Evolutionary conservation across 2,888 invertebrate species (phyloP).

Genomic region (Brenthis ino): DNA sequence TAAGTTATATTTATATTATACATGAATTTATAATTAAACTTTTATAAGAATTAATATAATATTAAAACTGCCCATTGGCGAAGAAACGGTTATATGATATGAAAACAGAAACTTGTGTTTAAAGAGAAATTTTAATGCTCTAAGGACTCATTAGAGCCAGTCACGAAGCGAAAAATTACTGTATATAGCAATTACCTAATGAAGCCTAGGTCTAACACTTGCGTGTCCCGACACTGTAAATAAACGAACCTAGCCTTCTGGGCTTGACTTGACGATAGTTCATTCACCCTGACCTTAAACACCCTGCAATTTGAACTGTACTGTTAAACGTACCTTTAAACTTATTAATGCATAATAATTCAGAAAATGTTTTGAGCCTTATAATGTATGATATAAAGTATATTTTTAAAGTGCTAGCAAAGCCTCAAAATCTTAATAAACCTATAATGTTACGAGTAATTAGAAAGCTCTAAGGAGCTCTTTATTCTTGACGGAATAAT

Average conservation of each 20-base stretch:
- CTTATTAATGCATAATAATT: conserved; percentile 24
- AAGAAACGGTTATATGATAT: conserved; percentile 13
- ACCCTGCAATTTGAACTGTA: conserved; percentile 62
- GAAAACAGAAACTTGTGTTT: conserved; percentile 19
- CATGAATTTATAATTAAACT: not conserved
- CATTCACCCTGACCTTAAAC: conserved; percentile 71
- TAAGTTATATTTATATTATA: not conserved
- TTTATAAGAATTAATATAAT: not conserved
- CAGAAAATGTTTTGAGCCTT: conserved; percentile 24
- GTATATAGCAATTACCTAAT: conserved; percentile 45
- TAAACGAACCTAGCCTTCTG: conserved; percentile 49
- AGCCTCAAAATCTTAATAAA: conserved; percentile 54
- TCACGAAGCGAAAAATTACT: conserved; percentile 43
- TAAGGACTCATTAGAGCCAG: conserved; percentile 31
- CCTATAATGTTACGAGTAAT: conserved; percentile 56
- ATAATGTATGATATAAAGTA: conserved; percentile 19
- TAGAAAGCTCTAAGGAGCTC: conserved; percentile 64
- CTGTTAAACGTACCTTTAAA: conserved; percentile 61
- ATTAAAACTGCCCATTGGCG: conserved; percentile 3
- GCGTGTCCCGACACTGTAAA: conserved; percentile 58
- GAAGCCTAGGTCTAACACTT: conserved; percentile 46
- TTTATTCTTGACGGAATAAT: conserved; percentile 56
- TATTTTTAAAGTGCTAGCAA: conserved; percentile 1
- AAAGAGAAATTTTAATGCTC: conserved; percentile 27
- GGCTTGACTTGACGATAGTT: conserved; percentile 44